Evolutionary conservation across 1,140 invertebrate species (phyloP).

Genomic region (Tyrophagus putrescentiae): DNA sequence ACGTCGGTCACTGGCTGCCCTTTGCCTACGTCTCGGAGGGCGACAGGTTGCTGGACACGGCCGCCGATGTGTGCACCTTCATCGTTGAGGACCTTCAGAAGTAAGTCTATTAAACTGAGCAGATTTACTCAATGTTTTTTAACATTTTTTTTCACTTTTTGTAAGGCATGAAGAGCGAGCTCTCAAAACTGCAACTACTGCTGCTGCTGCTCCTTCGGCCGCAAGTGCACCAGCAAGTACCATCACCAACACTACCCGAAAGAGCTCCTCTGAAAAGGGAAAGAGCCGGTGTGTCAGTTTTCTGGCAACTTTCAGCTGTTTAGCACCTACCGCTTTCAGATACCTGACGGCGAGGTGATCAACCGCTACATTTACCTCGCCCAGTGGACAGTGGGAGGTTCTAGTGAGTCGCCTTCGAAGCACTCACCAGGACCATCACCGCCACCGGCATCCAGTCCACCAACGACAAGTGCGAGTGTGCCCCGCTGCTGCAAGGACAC

Average conservation of each 20-base stretch:
- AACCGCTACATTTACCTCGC: slow-evolving; percentile 3
- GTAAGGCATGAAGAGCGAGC: neutral
- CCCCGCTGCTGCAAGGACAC: neutral
- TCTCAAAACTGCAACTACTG: neutral
- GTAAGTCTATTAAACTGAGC: neutral
- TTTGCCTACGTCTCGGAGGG: neutral
- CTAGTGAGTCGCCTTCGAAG: no score
- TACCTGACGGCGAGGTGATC: slow-evolving; percentile 13
- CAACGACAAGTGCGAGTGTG: no score
- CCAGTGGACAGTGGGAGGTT: neutral
- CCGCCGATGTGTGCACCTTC: neutral
- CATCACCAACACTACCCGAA: no score
- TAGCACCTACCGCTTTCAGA: slow-evolving; percentile 4
- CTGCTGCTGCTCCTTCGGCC: neutral
- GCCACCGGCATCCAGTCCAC: no score
- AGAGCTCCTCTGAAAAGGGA: slow-evolving; percentile 3
- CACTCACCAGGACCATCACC: no score
- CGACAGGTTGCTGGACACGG: neutral
- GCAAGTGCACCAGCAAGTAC: no score
- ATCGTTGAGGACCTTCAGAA: neutral
- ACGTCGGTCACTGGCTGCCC: slow-evolving; percentile 5
- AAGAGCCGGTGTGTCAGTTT: slow-evolving; percentile 8
- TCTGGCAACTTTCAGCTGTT: slow-evolving; percentile 12
- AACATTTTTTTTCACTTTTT: neutral
- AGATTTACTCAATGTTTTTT: neutral